Evolutionary conservation across 2,888 invertebrate genomes (phyloP), one percentile per base, ranked within the genome.

Genomic region (Ganaspis brasiliensis): DNA sequence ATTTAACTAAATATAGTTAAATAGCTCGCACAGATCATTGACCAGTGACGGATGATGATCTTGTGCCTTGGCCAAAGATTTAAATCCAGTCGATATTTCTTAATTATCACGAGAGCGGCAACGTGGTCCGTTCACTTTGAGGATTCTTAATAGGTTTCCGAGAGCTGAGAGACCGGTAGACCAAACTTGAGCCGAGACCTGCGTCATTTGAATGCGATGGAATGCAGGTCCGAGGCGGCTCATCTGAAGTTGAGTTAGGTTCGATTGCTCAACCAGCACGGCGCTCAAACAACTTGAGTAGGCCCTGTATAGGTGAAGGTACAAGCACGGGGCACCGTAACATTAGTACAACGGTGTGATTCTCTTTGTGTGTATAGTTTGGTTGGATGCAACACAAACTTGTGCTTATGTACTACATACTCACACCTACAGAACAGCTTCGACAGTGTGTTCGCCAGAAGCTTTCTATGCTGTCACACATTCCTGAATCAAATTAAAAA

Each of bases 161-260:
- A 81, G 24, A 67, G 40, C 21, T 14, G 45, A 78, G 77, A 81
- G n/a, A 67, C 67, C 45, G 63, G 63, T 63, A 40, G 40, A 63
- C 79, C 75, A 71, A 80, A 82, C 79, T 78, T 81, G 73, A 79
- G 79, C n/a, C 76, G 40, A 49, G 72, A 55, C 79, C 81, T 75
- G 79, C 83, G 83, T 84, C 83, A 83, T 86, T 86, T 84, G 83
- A 86, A 86, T 81, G 83, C 85, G 77, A 77, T 81, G 85, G 87
- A 86, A 87, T 87, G 85, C 83, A 79, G 81, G 74, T 75, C 81
- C 76, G 79, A 72, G 83, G 79, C 83, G 85, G 81, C 82, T 79
- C 83, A 84, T 81, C 82, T 83, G 80, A 83, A 83, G 84, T 83
- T 77, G 81, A 81, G 86, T 84, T 84, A 83, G 83, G 81, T 83